Evolutionary conservation across 2,113 vertebrate species (phyloP), one percentile per base, ranked within the genome.

Genomic region (Ailurus styani): DNA sequence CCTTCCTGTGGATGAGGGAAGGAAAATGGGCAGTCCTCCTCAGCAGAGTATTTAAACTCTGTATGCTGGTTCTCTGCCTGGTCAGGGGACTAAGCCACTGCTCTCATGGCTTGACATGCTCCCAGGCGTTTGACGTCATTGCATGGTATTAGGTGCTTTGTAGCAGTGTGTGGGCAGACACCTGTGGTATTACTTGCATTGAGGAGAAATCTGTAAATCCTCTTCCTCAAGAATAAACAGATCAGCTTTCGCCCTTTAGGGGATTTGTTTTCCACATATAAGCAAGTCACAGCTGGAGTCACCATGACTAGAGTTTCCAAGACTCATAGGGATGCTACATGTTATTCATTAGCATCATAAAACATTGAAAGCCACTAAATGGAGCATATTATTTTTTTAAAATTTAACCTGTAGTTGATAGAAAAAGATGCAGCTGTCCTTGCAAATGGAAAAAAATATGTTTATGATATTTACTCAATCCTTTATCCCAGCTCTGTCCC

Each of bases 41-140:
- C 45, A 52, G 7, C n/a, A 21, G 2, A 42, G 25, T 21, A 55
- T 45, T n/a, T 55, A 72, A n/a, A 52, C 15, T 42, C 27, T 20
- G 2, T 37, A 15, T 8, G 2, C 11, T 50, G n/a, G 23, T 50
- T 6, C 45, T 92, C 37, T 72, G 4, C 7, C 77, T 64, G 11
- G 13, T 13, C 13, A 40, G 55, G n/a, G 12, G 5, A 1, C 6
- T 14, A 47, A 7, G 12, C 52, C 54, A 64, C 15, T 40, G 31
- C 17, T 31, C 5, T 23, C 50, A 47, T 20, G 6, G 3, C 18
- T 17, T 52, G 20, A 90, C 0, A 12, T 3, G 21, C 11, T 37
- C 6, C 42, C 31, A 34, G 21, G 3, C 7, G 3, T 55, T 47
- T 14, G 17, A 34, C 0, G 0, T 54, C 29, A 66, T 8, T n/a